Evolutionary conservation across 2,113 vertebrate genomes (phyloP).

Genomic region (Cavia porcellus): DNA sequence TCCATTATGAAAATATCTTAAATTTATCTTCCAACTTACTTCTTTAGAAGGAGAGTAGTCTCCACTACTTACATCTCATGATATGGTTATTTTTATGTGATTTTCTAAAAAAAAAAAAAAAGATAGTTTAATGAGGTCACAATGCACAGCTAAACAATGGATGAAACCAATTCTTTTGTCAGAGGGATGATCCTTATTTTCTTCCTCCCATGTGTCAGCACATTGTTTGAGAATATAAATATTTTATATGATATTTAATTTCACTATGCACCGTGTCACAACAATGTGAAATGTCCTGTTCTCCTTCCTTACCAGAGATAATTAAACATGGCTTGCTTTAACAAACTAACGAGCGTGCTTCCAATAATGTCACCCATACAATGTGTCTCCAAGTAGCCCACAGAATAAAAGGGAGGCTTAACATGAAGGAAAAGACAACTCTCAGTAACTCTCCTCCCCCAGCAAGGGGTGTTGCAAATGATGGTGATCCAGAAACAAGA

Average conservation of each 20-base stretch:
- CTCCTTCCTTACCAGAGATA: constrained; percentile 7
- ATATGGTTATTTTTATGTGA: not conserved
- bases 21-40: not conserved
- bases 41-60: not conserved
- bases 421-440: not conserved
- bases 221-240: constrained; percentile 23
- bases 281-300: constrained; percentile 13
- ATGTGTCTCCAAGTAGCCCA: not conserved
- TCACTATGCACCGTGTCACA: constrained; percentile 1
- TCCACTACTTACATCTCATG: not conserved
- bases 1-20: not conserved
- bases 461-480: not conserved
- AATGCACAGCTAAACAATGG: not conserved
- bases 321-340: constrained; percentile 58
- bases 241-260: constrained; percentile 40
- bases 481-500: constrained; percentile 65
- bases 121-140: not conserved
- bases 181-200: not conserved
- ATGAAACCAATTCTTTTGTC: constrained; percentile 1
- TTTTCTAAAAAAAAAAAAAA: constrained; percentile 46
- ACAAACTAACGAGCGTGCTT: constrained; percentile 50
- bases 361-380: not conserved
- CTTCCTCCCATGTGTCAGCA: not conserved
- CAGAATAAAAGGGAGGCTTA: not conserved
- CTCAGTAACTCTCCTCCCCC: not conserved